Base-by-base conservation (phyloP, 2,113 vertebrate genomes). In the Phalacrocorax brasilianus region DNA sequence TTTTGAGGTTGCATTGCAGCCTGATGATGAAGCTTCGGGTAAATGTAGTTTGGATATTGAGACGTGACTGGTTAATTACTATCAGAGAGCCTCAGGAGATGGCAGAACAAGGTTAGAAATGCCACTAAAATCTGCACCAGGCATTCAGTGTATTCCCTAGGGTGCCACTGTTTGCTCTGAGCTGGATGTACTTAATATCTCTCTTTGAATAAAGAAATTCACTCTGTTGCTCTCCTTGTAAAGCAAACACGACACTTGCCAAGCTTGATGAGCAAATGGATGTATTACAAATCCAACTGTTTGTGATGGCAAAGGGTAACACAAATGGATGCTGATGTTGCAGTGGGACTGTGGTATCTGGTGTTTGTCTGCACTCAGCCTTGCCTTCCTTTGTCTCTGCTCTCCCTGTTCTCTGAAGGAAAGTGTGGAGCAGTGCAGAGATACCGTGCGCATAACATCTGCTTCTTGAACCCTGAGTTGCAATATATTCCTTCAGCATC, bases 91-190 rank as follows among this genome's bases (percentile, higher is more conserved):
- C 88, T 92, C 79, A 23, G 62, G 95, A 88, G 79, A 83, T 33
- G 12, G 62, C 75, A 79, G 75, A 93, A 90, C 44, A 90, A 90
- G 79, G 91, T 75, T 83, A 83, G 86, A 93, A 85, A 93, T 61
- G 44, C 62, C 33, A 56, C 82, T 83, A 24, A 82, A 24, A 82
- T 83, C 67, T 91, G 63, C 75, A 79, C 35, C 71, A 85, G 58
- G 77, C 75, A 73, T 61, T 82, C n/a, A 28, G 0, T 18, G 42
- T 68, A 52, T 63, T 92, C 94, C 91, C 74, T 38, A n/a, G 71
- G 62, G 95, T 6, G 12, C 85, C 15, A 33, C 82, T 93, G 90
- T 59, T 88, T 94, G 90, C 81, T 88, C 66, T 63, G 66, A 71
- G 78, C 62, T 67, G 28, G 32, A 22, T 44, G 70, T 75, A 42